Conservation (phyloP, 2,113 vertebrate species). For the Halichoerus grypus region DNA sequence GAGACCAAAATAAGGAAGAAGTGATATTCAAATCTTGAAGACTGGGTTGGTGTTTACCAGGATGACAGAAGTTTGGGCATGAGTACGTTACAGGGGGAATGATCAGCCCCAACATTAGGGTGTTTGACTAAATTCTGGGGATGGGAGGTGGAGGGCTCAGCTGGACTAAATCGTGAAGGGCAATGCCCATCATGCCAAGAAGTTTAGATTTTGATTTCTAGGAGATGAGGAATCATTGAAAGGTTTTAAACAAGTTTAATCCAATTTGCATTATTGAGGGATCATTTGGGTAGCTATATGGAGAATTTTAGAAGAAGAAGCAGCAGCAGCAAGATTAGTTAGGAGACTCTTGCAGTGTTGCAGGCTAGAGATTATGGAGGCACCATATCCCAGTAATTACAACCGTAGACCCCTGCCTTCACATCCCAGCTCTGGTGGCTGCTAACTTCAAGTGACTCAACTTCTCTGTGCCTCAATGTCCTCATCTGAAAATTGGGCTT, state of each 20-base stretch:
- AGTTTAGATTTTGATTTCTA: background rate
- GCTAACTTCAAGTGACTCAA: background rate
- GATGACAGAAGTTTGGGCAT: background rate
- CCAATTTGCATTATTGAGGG: background rate
- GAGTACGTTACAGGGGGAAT: background rate
- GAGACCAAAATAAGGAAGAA: constrained; percentile 3
- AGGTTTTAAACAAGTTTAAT: background rate
- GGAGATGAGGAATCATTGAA: background rate
- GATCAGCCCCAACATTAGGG: background rate
- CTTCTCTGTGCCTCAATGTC: background rate
- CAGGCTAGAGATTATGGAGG: background rate
- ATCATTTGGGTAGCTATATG: background rate
- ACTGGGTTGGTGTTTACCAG: background rate
- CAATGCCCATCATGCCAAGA: background rate
- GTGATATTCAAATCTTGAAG: background rate
- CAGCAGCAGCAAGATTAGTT: background rate
- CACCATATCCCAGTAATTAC: background rate
- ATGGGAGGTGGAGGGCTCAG: background rate
- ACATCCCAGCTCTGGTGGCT: background rate
- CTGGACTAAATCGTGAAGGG: background rate
- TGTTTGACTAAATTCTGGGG: background rate
- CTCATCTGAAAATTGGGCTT: constrained; percentile 35
- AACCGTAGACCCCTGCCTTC: background rate
- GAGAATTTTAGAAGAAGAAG: background rate
- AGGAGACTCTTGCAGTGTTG: background rate